A percentile compares a stretch with the other conserved stretches of the same genome.
Evolutionary conservation across 2,113 vertebrate species (phyloP).

Genomic region (Gobiocypris rarus): DNA sequence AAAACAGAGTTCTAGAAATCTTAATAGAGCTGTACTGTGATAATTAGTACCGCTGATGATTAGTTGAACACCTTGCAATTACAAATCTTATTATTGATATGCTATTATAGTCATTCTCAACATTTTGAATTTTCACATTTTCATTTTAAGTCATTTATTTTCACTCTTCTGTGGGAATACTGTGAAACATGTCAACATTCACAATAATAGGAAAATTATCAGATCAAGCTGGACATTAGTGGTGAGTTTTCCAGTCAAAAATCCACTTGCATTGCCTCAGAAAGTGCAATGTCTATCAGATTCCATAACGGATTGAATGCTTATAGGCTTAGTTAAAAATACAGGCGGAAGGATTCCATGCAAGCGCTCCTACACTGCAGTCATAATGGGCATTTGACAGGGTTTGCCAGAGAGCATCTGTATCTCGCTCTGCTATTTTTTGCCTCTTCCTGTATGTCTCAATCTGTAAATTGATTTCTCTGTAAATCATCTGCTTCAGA

Average conservation of each 20-base stretch:
- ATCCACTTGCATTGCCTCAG: too few species aligned
- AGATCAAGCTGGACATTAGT: not conserved
- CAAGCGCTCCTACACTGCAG: not conserved
- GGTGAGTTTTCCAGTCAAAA: not conserved
- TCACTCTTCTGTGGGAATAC: not conserved
- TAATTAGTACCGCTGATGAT: too few species aligned
- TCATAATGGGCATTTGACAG: slow-evolving; percentile 3
- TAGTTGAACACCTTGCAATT: too few species aligned
- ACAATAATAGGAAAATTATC: not conserved
- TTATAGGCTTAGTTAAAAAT: not conserved
- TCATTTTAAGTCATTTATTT: too few species aligned
- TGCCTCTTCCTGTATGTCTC: slow-evolving; percentile 33
- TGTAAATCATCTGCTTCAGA: slow-evolving; percentile 41
- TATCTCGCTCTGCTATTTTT: slow-evolving; percentile 28
- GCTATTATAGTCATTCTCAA: too few species aligned
- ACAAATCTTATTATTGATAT: too few species aligned
- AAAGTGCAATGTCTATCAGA: not conserved
- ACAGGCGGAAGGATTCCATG: not conserved
- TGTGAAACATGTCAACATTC: not conserved
- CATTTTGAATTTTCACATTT: too few species aligned
- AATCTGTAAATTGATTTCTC: slow-evolving; percentile 44
- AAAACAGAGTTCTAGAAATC: not conserved
- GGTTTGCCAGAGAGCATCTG: slow-evolving; percentile 14
- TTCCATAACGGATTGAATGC: not conserved
- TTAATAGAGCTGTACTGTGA: too few species aligned